Percentiles rank a stretch among this genome's conserved stretches.
phyloP scores from a whole-genome alignment of 2,113 vertebrate genomes.

The Pteruthius melanotis region DNA sequence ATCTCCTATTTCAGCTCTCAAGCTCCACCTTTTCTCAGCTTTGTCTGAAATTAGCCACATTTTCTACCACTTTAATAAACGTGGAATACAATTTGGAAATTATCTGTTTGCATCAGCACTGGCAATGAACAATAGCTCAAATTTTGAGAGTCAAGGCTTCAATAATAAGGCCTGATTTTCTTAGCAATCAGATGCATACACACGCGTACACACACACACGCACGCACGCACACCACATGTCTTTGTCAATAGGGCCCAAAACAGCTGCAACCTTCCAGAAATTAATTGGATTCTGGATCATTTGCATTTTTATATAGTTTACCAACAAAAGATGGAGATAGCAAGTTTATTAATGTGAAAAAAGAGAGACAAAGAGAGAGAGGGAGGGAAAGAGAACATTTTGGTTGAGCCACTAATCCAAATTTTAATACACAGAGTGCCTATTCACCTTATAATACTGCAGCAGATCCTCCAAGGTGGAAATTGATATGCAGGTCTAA shows the following conservation, averaged over 20 bases:
- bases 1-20: constrained; percentile 17
- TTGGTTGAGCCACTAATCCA: constrained; percentile 30
- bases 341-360: constrained; percentile 63
- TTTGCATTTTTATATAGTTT: constrained; percentile 75
- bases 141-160: constrained; percentile 48
- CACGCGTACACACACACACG: background rate
- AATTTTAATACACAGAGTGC: background rate
- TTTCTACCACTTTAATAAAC: constrained; percentile 48
- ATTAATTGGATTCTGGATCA: constrained; percentile 73
- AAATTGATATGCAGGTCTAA: constrained; percentile 45
- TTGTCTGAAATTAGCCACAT: constrained; percentile 61
- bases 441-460: constrained; percentile 17
- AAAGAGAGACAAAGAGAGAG: background rate
- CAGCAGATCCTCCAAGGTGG: constrained; percentile 29
- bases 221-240: constrained; percentile 3
- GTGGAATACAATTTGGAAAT: constrained; percentile 39
- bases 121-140: constrained; percentile 33
- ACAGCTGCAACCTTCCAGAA: constrained; percentile 71
- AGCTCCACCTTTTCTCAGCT: constrained; percentile 21
- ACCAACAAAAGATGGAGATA: constrained; percentile 71
- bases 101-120: constrained; percentile 18
- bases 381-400: background rate
- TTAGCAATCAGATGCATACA: constrained; percentile 37
- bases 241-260: constrained; percentile 60
- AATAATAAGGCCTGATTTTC: constrained; percentile 67